These are phyloP conservation scores for Dicentrarchus labrax DNA, from an alignment of 2,113 vertebrate genomes.

Conservation along the genomic window DNA sequence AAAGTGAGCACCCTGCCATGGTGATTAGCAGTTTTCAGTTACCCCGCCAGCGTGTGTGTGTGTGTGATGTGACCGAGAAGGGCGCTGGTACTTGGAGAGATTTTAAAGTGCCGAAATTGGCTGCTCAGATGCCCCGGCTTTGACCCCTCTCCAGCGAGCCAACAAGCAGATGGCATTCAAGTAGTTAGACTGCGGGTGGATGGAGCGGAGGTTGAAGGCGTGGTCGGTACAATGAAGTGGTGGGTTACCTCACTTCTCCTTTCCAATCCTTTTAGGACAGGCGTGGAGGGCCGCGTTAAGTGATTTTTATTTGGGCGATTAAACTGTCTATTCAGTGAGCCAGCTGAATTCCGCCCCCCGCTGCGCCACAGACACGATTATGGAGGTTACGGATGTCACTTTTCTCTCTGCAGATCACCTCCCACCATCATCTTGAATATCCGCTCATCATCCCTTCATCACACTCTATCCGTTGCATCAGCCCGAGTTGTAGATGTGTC, in stretches of 20 bases:
- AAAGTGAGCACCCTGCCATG: slow-evolving; percentile 63
- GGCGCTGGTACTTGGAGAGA: slow-evolving; percentile 44
- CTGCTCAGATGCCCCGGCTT: slow-evolving; percentile 55
- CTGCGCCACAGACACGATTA: slow-evolving; percentile 50
- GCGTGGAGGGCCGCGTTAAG: slow-evolving; percentile 57
- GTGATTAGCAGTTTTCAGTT: slow-evolving; percentile 74
- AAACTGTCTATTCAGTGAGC: slow-evolving; percentile 64
- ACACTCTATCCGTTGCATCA: slow-evolving; percentile 20
- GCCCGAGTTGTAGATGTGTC: slow-evolving; percentile 12
- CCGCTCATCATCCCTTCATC: slow-evolving; percentile 55
- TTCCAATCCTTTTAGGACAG: slow-evolving; percentile 58
- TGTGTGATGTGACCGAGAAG: slow-evolving; percentile 42
- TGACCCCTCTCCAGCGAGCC: slow-evolving; percentile 60
- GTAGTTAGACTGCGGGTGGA: slow-evolving; percentile 47
- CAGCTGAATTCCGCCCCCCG: slow-evolving; percentile 51
- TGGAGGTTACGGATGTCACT: slow-evolving; percentile 58
- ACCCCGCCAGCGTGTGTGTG: slow-evolving; percentile 39
- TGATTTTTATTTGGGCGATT: slow-evolving; percentile 75
- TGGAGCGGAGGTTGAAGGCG: slow-evolving; percentile 56
- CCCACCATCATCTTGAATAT: slow-evolving; percentile 53
- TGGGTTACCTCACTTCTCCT: slow-evolving; percentile 57
- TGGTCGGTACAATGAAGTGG: slow-evolving; percentile 47
- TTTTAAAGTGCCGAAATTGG: slow-evolving; percentile 67
- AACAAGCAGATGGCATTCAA: slow-evolving; percentile 70
- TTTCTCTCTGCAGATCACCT: slow-evolving; percentile 41